Conservation (phyloP, 2,113 vertebrate genomes). For the Psilopsiagon aurifrons region DNA sequence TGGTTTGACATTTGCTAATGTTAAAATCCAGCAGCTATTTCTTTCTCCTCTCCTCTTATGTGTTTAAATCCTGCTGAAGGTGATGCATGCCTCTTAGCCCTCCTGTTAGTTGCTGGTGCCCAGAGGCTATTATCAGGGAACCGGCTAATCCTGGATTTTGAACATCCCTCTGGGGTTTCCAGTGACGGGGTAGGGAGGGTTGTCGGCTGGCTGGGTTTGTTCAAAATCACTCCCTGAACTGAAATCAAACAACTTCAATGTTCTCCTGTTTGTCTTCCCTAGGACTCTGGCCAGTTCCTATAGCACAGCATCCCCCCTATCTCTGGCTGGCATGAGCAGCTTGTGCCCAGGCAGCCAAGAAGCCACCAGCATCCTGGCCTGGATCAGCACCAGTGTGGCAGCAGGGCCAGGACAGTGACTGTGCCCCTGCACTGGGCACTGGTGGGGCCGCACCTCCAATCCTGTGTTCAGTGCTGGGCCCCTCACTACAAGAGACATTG, state of each 20-base stretch:
- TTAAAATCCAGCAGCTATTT: slow-evolving; percentile 9
- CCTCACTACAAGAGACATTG: no score
- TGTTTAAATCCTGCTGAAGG: not conserved
- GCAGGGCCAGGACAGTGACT: no score
- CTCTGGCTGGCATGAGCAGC: not conserved
- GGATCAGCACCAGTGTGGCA: no score
- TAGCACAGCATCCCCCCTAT: not conserved
- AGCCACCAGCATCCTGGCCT: no score
- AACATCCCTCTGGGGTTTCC: not conserved
- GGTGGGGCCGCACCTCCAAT: no score
- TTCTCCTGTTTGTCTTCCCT: not conserved
- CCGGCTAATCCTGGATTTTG: not conserved
- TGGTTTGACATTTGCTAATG: not conserved
- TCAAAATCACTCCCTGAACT: not conserved
- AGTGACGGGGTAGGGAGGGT: not conserved
- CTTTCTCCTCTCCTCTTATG: not conserved
- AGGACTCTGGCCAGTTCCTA: not conserved
- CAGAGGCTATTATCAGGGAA: not conserved
- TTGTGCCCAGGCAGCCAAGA: no score
- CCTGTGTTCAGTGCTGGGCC: no score
- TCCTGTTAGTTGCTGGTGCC: not conserved
- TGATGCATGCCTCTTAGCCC: not conserved
- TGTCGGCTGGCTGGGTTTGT: not conserved
- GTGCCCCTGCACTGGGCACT: no score
- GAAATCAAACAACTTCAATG: not conserved